These are phyloP conservation scores for Cheirogaleus major DNA, from an alignment of 2,797 vertebrate genomes.

Conservation along the genomic window DNA sequence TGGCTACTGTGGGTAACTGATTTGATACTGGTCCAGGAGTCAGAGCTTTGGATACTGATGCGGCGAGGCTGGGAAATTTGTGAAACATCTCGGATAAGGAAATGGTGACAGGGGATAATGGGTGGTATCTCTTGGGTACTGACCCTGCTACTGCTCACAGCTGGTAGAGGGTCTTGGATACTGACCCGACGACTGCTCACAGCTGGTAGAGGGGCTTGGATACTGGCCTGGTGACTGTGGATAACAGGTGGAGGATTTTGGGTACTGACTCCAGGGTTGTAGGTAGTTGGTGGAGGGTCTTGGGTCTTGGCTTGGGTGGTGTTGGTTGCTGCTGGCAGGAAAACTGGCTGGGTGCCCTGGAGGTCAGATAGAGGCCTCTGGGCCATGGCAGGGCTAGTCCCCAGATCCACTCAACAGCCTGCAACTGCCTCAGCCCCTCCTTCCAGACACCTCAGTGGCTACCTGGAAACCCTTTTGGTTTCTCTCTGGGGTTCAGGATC, in stretches of 20 bases:
- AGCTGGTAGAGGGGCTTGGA: no score
- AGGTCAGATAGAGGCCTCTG: not conserved
- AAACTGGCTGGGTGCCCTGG: not conserved
- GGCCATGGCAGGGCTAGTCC: constrained; percentile 10
- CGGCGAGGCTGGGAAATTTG: fast-evolving
- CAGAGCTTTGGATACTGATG: not conserved
- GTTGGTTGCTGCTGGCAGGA: not conserved
- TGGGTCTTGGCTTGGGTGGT: not conserved
- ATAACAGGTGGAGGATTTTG: fast-evolving
- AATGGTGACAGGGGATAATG: fast-evolving
- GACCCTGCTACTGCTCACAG: fast-evolving
- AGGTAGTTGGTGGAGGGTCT: not conserved
- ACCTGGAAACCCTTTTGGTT: not conserved
- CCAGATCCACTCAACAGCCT: not conserved
- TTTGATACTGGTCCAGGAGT: fast-evolving
- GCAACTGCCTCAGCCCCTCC: not conserved
- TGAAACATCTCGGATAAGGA: not conserved
- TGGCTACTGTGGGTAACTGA: fast-evolving
- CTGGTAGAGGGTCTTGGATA: fast-evolving
- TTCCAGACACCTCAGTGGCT: not conserved
- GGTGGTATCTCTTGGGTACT: not conserved
- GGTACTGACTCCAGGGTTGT: not conserved
- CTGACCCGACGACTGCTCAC: fast-evolving
- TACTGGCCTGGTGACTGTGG: fast-evolving
- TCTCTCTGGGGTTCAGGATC: not conserved